These are phyloP conservation scores for Trematomus loennbergii DNA, from an alignment of 2,113 vertebrate genomes.

Conservation along the genomic window DNA sequence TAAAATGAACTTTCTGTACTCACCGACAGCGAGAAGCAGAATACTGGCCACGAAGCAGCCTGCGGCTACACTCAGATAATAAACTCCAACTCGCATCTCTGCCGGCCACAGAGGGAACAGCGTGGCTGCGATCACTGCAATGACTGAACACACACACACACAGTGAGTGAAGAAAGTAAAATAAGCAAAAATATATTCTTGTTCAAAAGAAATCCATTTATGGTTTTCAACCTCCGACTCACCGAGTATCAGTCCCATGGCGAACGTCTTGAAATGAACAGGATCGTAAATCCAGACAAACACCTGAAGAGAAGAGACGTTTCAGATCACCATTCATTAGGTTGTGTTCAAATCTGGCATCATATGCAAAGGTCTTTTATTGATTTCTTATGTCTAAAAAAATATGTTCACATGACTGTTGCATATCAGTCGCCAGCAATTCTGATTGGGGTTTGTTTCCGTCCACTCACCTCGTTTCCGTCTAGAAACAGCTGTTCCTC, in stretches of 20 bases:
- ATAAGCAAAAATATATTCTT: neutral
- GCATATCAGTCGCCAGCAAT: no score
- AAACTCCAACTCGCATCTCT: conserved; percentile 99
- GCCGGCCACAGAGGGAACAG: conserved; percentile 98
- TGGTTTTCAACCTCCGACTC: conserved; percentile 70
- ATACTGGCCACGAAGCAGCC: conserved; percentile 99
- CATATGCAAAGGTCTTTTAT: no score
- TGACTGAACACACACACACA: conserved; percentile 84
- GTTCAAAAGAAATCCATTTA: neutral
- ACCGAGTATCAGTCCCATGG: conserved; percentile 99
- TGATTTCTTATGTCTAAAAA: no score
- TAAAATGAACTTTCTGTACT: conserved; percentile 67
- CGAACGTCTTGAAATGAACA: conserved; percentile 98
- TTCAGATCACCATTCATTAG: neutral
- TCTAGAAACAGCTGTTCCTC: conserved; percentile 98
- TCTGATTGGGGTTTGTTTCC: no score
- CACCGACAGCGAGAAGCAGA: conserved; percentile 95
- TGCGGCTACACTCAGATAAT: conserved; percentile 97
- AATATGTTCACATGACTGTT: no score
- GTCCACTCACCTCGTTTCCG: conserved; percentile 91
- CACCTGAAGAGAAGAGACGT: conserved; percentile 82
- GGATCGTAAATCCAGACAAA: conserved; percentile 99
- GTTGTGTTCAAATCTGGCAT: no score
- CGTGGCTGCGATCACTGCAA: conserved; percentile 97
- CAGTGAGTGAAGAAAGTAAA: neutral